Conservation (phyloP, 2,888 invertebrate genomes). For the Parnassius glacialis region DNA sequence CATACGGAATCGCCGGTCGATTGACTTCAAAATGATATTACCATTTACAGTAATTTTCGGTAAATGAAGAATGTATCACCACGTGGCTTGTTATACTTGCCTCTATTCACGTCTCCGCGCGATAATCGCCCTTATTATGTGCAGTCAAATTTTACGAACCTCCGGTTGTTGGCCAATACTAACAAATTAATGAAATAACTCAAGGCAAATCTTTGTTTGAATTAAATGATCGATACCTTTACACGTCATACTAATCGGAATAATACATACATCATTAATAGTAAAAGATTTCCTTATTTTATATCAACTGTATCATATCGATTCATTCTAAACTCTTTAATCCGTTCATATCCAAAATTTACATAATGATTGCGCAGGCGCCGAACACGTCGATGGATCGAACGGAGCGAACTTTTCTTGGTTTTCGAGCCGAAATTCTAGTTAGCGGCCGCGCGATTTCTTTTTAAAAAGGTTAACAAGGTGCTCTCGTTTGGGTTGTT, state of each 20-base stretch:
- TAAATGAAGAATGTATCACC: conserved; percentile 68
- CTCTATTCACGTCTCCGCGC: conserved; percentile 58
- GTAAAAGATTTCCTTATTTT: not conserved
- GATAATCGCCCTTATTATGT: conserved; percentile 74
- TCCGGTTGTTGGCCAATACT: conserved; percentile 68
- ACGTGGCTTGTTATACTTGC: conserved; percentile 51
- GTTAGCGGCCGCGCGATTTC: conserved; percentile 77
- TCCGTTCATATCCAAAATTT: conserved; percentile 52
- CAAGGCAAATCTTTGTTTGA: conserved; percentile 36
- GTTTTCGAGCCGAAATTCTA: conserved; percentile 79
- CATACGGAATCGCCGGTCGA: conserved; percentile 47
- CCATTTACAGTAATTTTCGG: conserved; percentile 74
- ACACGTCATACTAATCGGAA: conserved; percentile 51
- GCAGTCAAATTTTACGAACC: conserved; percentile 79
- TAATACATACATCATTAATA: not conserved
- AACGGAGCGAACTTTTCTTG: conserved; percentile 69
- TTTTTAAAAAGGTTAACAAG: conserved; percentile 80
- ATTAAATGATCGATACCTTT: conserved; percentile 63
- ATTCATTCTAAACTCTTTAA: conserved; percentile 22
- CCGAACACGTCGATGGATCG: conserved; percentile 62
- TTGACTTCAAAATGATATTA: conserved; percentile 55
- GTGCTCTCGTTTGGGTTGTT: conserved; percentile 76
- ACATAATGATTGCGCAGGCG: conserved; percentile 76
- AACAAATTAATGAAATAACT: conserved; percentile 44
- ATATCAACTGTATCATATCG: not conserved